phyloP scores from a whole-genome alignment of 2,113 vertebrate genomes.

The Alaudala cheleensis region DNA sequence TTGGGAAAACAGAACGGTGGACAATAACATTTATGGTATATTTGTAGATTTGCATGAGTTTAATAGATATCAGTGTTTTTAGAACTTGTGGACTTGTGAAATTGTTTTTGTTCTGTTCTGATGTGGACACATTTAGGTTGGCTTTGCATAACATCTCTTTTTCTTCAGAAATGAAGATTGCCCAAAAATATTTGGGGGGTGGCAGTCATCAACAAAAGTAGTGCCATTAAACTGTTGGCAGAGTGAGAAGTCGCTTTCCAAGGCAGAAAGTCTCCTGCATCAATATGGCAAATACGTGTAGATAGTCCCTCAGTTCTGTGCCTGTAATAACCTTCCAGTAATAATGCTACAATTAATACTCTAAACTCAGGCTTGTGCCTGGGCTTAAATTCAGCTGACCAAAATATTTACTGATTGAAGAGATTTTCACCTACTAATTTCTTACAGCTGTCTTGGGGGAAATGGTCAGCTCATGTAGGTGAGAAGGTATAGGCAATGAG shows the following conservation, averaged over 20 bases:
- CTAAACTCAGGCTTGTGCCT: neutral
- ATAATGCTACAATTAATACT: neutral
- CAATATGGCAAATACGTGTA: neutral
- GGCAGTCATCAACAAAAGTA: neutral
- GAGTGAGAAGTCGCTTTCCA: neutral
- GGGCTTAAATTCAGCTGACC: neutral
- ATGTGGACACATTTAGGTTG: neutral
- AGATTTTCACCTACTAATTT: neutral
- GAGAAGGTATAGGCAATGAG: neutral
- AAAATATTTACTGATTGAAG: neutral
- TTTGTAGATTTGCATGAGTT: neutral
- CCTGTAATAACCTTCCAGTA: neutral
- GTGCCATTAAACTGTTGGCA: neutral
- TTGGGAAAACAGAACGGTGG: neutral
- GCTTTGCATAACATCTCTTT: neutral
- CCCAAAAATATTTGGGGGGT: fast-evolving
- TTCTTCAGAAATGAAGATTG: neutral
- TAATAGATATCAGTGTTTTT: neutral
- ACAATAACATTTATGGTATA: neutral
- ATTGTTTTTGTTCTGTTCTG: neutral
- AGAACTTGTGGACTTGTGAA: neutral
- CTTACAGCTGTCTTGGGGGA: neutral
- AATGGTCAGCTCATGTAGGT: fast-evolving
- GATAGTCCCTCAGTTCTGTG: neutral
- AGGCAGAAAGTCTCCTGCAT: neutral